Evolutionary conservation across 2,113 vertebrate genomes (phyloP), one percentile per base, ranked within the genome.

Genomic region (Halcyon malimbica): DNA sequence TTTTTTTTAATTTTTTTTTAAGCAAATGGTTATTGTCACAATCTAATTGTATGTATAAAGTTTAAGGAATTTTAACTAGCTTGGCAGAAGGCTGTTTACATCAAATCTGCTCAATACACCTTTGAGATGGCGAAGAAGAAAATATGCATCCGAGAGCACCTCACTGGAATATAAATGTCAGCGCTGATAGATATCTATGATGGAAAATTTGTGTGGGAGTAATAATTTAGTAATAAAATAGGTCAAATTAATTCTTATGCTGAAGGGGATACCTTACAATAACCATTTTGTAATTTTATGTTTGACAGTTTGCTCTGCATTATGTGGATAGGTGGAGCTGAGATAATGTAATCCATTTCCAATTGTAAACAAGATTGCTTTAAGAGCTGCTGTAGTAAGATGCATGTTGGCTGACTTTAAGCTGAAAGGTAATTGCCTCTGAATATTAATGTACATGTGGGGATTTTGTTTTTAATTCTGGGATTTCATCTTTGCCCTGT

Each of bases 191-290:
- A 84, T 96, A 95, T 93, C 93, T 94, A n/a, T 90, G 82, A 83
- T 90, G 94, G 91, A 91, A 95, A 95, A 97, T 96, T 96, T 91
- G 96, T 97, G 95, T 96, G 95, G 97, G 97, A 97, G 95, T 96
- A 97, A 94, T 97, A 96, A 94, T 95, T 97, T 94, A 97, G 97
- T 97, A 93, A 95, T 97, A 97, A 97, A 97, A 96, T 88, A 96
- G 93, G 86, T 95, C 88, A 96, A 96, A 94, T 95, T 73, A 94
- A 96, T 97, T 98, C 97, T 95, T 94, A 84, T 95, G 92, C 82
- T 97, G 92, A 94, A 97, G 97, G 96, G 94, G 95, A 96, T 93
- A 85, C 86, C 96, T 96, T 96, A 83, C 86, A 83, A 85, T 97
- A 97, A 97, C 95, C 91, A 92, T 95, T 97, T 91, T 97, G 79